phyloP scores from a whole-genome alignment of 1,140 invertebrate species.

The Ceratosolen fusciceps region DNA sequence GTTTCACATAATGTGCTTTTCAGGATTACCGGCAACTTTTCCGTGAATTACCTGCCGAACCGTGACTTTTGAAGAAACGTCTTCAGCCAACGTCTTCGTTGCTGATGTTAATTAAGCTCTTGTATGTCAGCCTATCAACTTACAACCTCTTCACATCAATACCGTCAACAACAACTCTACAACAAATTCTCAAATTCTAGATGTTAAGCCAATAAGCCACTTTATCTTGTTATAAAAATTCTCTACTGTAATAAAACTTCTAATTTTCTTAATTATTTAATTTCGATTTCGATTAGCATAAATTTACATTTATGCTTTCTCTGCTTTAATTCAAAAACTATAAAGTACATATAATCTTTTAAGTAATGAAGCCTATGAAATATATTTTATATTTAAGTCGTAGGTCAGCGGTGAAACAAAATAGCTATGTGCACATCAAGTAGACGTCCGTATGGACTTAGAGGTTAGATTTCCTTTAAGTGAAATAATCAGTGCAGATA shows the following conservation, averaged over 20 bases:
- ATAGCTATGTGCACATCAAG: neutral
- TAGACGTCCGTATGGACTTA: neutral
- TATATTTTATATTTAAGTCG: neutral
- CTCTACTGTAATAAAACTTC: too few species aligned
- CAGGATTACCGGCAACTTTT: slow-evolving; percentile 21
- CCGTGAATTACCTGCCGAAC: neutral
- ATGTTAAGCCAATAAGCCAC: too few species aligned
- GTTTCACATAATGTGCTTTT: neutral
- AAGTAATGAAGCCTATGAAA: neutral
- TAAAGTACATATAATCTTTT: too few species aligned
- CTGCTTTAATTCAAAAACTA: too few species aligned
- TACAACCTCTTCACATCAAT: too few species aligned
- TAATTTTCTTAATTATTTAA: too few species aligned
- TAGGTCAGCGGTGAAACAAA: neutral
- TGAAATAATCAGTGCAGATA: neutral
- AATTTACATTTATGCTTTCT: too few species aligned
- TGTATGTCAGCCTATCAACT: neutral
- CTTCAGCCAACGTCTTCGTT: neutral
- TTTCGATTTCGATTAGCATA: too few species aligned
- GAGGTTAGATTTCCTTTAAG: neutral
- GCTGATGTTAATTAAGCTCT: neutral
- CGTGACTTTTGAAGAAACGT: neutral
- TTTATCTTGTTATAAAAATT: too few species aligned
- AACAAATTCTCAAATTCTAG: too few species aligned
- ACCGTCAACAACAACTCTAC: too few species aligned